Evolutionary conservation across 2,113 vertebrate species (phyloP).

Genomic region (Oceanites oceanicus): DNA sequence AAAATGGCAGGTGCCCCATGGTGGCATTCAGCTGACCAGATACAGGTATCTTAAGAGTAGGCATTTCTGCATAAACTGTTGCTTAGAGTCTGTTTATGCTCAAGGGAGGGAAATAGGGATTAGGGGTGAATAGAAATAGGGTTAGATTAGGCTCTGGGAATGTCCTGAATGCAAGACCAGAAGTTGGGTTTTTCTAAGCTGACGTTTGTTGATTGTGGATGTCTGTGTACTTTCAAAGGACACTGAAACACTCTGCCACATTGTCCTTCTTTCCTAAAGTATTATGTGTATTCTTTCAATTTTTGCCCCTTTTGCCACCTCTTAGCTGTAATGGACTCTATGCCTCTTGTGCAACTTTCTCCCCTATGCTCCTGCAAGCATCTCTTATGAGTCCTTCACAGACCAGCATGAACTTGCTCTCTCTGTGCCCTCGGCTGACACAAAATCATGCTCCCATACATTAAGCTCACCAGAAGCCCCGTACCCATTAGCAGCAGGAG

Average conservation of each 20-base stretch:
- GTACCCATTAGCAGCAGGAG: background rate
- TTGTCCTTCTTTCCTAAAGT: background rate
- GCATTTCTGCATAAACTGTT: background rate
- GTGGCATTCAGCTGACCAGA: background rate
- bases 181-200: background rate
- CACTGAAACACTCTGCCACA: background rate
- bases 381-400: background rate
- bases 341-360: background rate
- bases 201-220: background rate
- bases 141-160: background rate
- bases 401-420: background rate
- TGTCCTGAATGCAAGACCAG: background rate
- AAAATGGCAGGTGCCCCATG: background rate
- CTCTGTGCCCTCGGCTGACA: background rate
- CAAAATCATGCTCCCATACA: background rate
- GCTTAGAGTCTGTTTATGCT: background rate
- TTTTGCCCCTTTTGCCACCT: background rate
- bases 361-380: background rate
- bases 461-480: background rate
- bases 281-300: background rate
- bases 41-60: background rate
- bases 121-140: background rate
- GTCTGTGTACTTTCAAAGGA: background rate
- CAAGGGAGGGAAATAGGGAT: background rate
- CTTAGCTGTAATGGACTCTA: background rate